Base-by-base conservation (phyloP, 2,888 invertebrate genomes). In the Aphidoletes aphidimyza region DNA sequence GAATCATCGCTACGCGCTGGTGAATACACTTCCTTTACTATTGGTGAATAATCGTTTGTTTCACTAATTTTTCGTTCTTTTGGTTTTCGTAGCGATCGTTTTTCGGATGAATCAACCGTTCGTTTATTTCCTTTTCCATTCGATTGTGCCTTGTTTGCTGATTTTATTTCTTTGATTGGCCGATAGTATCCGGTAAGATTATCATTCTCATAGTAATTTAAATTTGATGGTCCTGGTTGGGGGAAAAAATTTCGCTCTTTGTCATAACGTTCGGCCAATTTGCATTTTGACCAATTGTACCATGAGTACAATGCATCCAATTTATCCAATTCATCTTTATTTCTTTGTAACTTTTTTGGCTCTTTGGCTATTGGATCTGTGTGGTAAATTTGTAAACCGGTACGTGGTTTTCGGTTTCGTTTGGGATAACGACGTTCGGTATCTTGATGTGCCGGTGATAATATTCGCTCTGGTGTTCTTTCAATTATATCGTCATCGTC, bases 201-300 rank as follows among this genome's bases (percentile, higher is more conserved):
- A 14, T 42, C 85, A 36, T 47, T 30, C 59, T 85, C 85, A 49
- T 86, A 86, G 78, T 85, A 86, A 69, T 86, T 85, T 17, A 85
- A 39, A 81, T 54, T 85, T 19, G 87, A 87, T 54, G 86, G 86
- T 9, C 86, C 87, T 17, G 87, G 85, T 84, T 86, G 84, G 0
- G 87, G 87, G 39, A 85, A 86, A 45, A 85, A 87, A 85, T 87
- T 86, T 45, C 86, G 85, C 81, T 84, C 69, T 42, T 85, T 78
- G 84, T 87, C 87, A 83, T 85, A 86, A 49, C 85, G 85, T 14
- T 84, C 37, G 0, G 87, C 85, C 17, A 86, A 39, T 78, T 86
- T 85, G 34, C 84, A 86, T 22, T 86, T 84, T 34, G 85, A 81
- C 84, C 84, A 84, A 11, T 84, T 37, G n/a, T 81, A 81, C 81